Evolutionary conservation across 2,113 vertebrate species (phyloP), one percentile per base, ranked within the genome.

Genomic region (Tautogolabrus adspersus): DNA sequence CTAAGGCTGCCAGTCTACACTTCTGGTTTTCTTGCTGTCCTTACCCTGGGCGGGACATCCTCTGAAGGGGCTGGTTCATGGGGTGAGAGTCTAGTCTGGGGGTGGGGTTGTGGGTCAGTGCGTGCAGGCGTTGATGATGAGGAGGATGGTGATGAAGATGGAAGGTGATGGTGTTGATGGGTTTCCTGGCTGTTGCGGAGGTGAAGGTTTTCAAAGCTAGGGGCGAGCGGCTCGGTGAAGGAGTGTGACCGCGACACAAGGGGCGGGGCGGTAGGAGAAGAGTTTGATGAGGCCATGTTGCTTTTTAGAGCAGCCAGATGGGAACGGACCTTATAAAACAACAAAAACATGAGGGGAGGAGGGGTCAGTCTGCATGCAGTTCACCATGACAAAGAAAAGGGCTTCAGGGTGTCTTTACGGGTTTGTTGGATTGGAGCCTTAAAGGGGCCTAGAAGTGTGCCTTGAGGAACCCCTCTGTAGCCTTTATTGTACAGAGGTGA

Each of bases 241-340:
- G 96, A 97, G 89, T 96, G 96, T 76, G 96, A 96, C 91, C 94
- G 95, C 85, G 92, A 96, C 92, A 96, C 95, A 87, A 92, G 92
- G 91, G 96, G 95, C 83, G 85, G 96, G 0, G 76, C 5, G 54
- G 80, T 5, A 15, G 79, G 8, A 16, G 76, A 19, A 60, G 82
- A 65, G 67, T 72, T 65, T 51, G 90, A 70, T 1, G 84, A 65
- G 19, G 80, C 57, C 72, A 82, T 67, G 38, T 81, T 97, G 95
- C 94, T 97, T 96, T 97, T 98, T 95, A 98, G 93, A 94, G 96
- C 96, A 92, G 97, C 96, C 95, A 96, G 95, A 91, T 98, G 96
- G 89, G 96, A 97, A 93, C 96, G 96, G 90, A 97, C 97, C 97
- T 98, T 98, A 93, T 94, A 69, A 34, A 94, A 94, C 12, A 51